Conservation (phyloP, 2,888 invertebrate genomes). For the Adela reaumurella region DNA sequence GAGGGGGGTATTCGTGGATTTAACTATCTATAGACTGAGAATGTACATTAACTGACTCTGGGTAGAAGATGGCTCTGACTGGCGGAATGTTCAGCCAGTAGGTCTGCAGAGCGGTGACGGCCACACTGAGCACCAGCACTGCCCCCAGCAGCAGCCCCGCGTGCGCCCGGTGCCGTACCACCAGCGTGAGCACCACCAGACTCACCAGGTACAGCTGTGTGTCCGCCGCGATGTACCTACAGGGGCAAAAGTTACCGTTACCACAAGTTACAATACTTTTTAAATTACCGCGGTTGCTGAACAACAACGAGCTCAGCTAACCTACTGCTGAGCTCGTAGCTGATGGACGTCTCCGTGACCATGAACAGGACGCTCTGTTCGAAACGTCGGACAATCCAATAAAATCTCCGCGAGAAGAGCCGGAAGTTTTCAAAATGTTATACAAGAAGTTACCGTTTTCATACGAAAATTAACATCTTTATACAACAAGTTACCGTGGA, state of each 20-base stretch:
- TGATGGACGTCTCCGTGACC: too few species aligned
- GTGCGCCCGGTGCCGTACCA: conserved; percentile 22
- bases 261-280: too few species aligned
- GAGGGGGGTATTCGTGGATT: too few species aligned
- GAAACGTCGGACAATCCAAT: background rate
- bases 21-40: too few species aligned
- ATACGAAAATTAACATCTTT: too few species aligned
- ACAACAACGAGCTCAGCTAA: too few species aligned
- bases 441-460: too few species aligned
- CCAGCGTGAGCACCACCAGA: conserved; percentile 26
- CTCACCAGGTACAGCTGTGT: conserved; percentile 39
- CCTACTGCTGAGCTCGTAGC: too few species aligned
- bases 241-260: too few species aligned
- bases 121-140: conserved; percentile 18
- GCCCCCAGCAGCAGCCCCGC: conserved; percentile 22
- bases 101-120: conserved; percentile 22
- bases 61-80: conserved; percentile 35
- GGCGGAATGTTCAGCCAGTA: conserved; percentile 34
- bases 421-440: too few species aligned
- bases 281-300: too few species aligned
- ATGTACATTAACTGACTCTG: conserved; percentile 35
- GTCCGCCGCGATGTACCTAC: conserved; percentile 46
- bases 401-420: background rate
- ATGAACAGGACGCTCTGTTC: background rate
- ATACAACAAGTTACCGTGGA: too few species aligned